Conservation (phyloP, 2,797 vertebrate genomes). For the Salmo trutta region DNA sequence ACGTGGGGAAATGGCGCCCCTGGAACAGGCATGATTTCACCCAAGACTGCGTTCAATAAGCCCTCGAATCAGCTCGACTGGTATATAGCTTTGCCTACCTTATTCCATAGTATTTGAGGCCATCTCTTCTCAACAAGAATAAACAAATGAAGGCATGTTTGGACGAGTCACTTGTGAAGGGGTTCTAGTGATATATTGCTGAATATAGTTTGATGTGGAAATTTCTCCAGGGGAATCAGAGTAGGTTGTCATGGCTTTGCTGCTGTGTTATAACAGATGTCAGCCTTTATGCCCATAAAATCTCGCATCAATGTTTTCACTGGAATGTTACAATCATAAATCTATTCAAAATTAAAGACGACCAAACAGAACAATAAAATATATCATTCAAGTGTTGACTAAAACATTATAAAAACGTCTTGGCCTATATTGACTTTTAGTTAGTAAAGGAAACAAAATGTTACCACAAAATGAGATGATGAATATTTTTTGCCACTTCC, state of each 20-base stretch:
- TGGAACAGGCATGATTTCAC: constrained; percentile 35
- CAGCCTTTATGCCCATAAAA: background rate
- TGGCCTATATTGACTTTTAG: background rate
- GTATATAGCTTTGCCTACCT: background rate
- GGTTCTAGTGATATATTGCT: no score
- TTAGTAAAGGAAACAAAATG: background rate
- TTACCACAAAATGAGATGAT: background rate
- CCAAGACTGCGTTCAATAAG: constrained; percentile 16
- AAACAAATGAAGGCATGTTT: background rate
- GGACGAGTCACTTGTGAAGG: no score
- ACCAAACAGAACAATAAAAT: background rate
- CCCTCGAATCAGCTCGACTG: background rate
- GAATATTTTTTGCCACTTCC: background rate
- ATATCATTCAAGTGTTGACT: background rate
- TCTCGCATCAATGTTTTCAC: background rate
- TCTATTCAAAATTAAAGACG: background rate
- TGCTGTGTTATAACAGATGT: background rate
- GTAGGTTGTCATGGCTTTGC: background rate
- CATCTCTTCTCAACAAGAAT: background rate
- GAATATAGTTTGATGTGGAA: no score
- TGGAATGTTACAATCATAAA: background rate
- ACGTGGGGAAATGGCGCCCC: constrained; percentile 22
- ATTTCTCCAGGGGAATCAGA: background rate
- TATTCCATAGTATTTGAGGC: background rate
- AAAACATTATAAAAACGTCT: background rate